Percentiles rank a stretch among this genome's conserved stretches.
These are phyloP conservation scores for Nephila pilipes DNA, from an alignment of 1,140 invertebrate genomes.

Conservation along the genomic window DNA sequence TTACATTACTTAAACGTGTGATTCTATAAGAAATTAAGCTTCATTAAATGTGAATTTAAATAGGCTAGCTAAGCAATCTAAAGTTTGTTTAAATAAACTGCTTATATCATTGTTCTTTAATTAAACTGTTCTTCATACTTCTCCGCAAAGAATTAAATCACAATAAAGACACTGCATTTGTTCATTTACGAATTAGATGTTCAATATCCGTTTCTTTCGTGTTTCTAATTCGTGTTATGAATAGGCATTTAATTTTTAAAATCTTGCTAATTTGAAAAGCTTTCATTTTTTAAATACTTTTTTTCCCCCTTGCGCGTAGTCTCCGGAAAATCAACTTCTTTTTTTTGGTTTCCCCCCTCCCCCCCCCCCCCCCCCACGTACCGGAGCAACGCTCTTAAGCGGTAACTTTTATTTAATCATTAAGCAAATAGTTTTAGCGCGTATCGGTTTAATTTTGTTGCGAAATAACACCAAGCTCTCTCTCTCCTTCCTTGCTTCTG, in stretches of 20 bases:
- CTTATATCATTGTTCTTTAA: too few species aligned
- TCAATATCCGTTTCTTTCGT: neutral
- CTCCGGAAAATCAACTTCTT: slow-evolving; percentile 9
- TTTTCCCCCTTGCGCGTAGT: too few species aligned
- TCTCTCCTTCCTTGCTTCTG: neutral
- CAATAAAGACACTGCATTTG: neutral
- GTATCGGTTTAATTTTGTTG: slow-evolving; percentile 38
- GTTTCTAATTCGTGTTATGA: neutral
- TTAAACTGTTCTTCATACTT: too few species aligned
- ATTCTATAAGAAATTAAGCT: too few species aligned
- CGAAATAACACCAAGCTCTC: slow-evolving; percentile 18
- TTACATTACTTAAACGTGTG: too few species aligned
- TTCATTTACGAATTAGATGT: neutral
- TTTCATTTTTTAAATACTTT: neutral
- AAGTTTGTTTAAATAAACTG: too few species aligned
- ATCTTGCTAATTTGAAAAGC: slow-evolving; percentile 25
- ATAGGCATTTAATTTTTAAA: neutral
- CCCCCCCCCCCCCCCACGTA: neutral
- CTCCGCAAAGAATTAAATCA: neutral
- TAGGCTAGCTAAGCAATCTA: too few species aligned
- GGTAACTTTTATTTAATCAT: slow-evolving; percentile 50
- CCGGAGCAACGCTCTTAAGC: slow-evolving; percentile 28
- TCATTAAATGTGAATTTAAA: too few species aligned
- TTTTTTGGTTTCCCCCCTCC: neutral
- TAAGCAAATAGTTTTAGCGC: slow-evolving; percentile 39